phyloP scores from a whole-genome alignment of 2,888 invertebrate genomes.

The Odontomyia ornata region DNA sequence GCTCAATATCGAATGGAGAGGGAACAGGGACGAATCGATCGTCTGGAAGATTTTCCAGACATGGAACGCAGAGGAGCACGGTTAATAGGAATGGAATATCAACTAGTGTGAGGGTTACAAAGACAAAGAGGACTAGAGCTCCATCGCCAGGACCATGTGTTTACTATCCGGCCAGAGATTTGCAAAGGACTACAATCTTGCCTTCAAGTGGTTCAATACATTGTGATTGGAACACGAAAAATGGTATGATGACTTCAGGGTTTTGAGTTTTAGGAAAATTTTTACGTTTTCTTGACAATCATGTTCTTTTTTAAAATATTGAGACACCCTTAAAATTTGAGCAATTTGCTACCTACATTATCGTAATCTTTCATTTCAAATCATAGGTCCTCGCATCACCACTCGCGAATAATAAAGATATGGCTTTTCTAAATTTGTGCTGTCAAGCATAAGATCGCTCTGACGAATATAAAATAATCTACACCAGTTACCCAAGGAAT shows the following conservation, averaged over 20 bases:
- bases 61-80: constrained; percentile 65
- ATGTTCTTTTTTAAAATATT: not conserved
- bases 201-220: constrained; percentile 57
- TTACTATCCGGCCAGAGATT: constrained; percentile 64
- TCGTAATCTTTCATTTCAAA: too few species aligned
- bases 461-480: too few species aligned
- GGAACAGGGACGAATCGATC: constrained; percentile 70
- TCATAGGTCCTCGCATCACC: too few species aligned
- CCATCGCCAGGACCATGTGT: constrained; percentile 65
- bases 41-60: constrained; percentile 70
- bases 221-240: constrained; percentile 61
- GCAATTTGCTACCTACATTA: too few species aligned
- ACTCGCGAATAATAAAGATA: too few species aligned
- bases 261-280: constrained; percentile 53
- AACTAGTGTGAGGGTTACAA: constrained; percentile 59
- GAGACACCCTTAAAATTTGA: too few species aligned
- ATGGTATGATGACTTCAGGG: constrained; percentile 63
- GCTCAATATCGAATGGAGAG: constrained; percentile 82
- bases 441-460: too few species aligned
- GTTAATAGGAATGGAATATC: constrained; percentile 53
- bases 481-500: too few species aligned
- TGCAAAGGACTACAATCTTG: constrained; percentile 57
- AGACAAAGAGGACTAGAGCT: constrained; percentile 62
- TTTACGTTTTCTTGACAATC: not conserved
- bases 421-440: too few species aligned